Base-by-base conservation (phyloP, 2,797 vertebrate genomes). In the Helarctos malayanus region DNA sequence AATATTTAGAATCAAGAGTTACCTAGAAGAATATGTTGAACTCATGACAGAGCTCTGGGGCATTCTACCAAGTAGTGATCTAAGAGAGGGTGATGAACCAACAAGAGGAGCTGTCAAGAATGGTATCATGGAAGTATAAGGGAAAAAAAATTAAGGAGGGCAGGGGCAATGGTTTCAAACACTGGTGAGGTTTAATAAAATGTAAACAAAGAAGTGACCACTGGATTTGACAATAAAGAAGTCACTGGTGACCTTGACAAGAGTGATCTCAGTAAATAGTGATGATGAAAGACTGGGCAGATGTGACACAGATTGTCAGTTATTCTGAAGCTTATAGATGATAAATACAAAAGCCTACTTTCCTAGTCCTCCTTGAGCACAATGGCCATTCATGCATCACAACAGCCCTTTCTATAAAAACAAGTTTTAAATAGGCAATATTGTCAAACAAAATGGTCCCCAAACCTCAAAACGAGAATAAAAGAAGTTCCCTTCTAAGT, bases 331-430 rank as follows among this genome's bases (percentile, higher is more conserved):
- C 4, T 6, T 84, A 85, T 3, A 87, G 78, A 83, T 18, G n/a
- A 90, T 75, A 89, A 92, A 91, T 57, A 91, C 45, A 97, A 91
- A 88, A 91, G 63, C 14, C 61, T 88, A 84, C 56, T 80, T 68
- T 80, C 63, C 29, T 45, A 89, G 63, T 80, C n/a, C 27, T 79
- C 47, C 71, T 27, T 93, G 80, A 84, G 78, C 29, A 94, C 61
- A 94, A 78, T 78, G 47, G 52, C 5, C 29, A 92, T 92, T 95
- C 73, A 95, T 57, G 4, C 49, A 65, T 84, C 45, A 94, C 71
- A 97, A 83, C 15, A 82, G 65, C 47, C 49, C 38, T 91, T 91
- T 94, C 65, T 86, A 94, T 52, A 94, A 82, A 80, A 68, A 23
- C 49, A 81, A 88, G 82, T 59, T 82, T 68, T 91, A 84, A 83